A percentile compares a stretch with the other conserved stretches of the same genome.
These are phyloP conservation scores for Euborellia annulipes DNA, from an alignment of 1,140 invertebrate genomes.

Conservation along the genomic window DNA sequence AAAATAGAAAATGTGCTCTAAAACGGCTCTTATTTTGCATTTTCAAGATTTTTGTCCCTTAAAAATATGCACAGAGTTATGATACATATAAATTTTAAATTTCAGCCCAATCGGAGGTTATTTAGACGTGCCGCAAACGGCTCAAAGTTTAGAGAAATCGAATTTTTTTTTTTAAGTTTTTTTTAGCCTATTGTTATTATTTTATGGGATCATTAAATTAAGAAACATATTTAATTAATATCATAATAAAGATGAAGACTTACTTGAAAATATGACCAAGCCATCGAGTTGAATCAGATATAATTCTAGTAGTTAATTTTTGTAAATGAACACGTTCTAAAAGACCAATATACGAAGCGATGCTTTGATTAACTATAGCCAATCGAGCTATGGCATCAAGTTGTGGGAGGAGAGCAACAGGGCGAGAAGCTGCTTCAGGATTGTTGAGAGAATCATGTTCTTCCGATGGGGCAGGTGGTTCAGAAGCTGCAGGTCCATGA, in stretches of 20 bases:
- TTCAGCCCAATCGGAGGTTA: neutral
- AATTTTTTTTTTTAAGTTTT: neutral
- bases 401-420: slow-evolving; percentile 29
- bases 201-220: too few relatives aligned
- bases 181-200: neutral
- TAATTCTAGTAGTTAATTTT: slow-evolving; percentile 49
- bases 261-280: slow-evolving; percentile 64
- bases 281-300: slow-evolving; percentile 60
- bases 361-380: slow-evolving; percentile 52
- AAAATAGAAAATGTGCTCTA: too few relatives aligned
- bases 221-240: neutral
- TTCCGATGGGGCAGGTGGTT: too few relatives aligned
- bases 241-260: slow-evolving; percentile 4
- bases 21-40: too few relatives aligned
- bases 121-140: neutral
- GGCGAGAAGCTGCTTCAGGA: slow-evolving; percentile 21
- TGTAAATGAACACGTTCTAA: slow-evolving; percentile 51
- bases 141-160: neutral
- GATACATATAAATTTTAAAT: neutral
- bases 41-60: too few relatives aligned
- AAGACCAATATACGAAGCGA: slow-evolving; percentile 54
- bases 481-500: neutral
- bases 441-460: slow-evolving; percentile 18
- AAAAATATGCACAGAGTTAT: too few relatives aligned
- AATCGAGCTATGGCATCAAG: slow-evolving; percentile 44